Evolutionary conservation across 2,113 vertebrate genomes (phyloP), one percentile per base, ranked within the genome.

Genomic region (Ceyx cyanopectus): DNA sequence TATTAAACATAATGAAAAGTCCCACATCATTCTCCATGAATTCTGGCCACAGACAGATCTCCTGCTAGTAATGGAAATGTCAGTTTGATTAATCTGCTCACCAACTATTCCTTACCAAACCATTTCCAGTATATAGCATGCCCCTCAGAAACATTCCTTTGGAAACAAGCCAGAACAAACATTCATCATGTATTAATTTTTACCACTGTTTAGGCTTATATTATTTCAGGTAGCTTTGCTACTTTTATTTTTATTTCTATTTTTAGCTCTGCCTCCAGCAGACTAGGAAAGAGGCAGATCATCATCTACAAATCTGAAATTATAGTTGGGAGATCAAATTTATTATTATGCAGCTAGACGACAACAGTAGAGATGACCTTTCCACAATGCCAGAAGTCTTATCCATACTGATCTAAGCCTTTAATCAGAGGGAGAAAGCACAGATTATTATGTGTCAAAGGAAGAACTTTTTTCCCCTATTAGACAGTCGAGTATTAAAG

Each of bases 1-100:
- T 89, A 86, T 95, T 93, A 95, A 92, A 82, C 63, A 82, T 89
- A 92, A 97, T 69, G 75, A 95, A 92, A 94, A 92, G 68, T 80
- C 57, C 82, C 50, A 72, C 89, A 88, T 92, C 87, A 81, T 95
- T 97, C 89, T 84, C 89, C 62, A 27, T 87, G 92, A 92, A 54
- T 81, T 74, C 79, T 16, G 29, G 83, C 92, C 92, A 74, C 89
- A 92, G 75, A 51, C 81, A 74, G 78, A n/a, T 93, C 91, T 95
- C 95, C 58, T 77, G 48, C 16, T 70, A 94, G 93, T 95, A 97
- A 97, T 96, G 95, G 95, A 97, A 97, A 95, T n/a, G 91, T 97
- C 97, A 94, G 18, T 86, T 92, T 97, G 97, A 98, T 96, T 97
- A 96, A 97, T 95, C 91, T 88, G 32, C 88, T 92, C 90, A 26